These are phyloP conservation scores for Procambarus clarkii DNA, from an alignment of 1,140 invertebrate genomes.

Conservation along the genomic window DNA sequence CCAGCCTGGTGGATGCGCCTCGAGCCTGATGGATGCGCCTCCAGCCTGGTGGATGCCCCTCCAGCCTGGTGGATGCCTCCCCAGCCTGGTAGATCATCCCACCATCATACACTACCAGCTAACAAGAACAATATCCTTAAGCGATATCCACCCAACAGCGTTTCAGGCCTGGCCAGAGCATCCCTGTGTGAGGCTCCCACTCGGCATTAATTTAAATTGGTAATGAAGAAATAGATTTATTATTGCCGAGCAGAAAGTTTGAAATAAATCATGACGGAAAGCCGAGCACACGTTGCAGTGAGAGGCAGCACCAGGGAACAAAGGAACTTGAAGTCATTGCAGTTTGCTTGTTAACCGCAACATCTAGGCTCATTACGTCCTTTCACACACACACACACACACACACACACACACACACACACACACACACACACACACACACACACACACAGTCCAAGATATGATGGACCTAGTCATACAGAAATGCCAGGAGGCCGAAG, in stretches of 20 bases:
- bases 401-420: no score
- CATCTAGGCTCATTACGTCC: neutral
- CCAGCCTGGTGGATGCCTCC: no score
- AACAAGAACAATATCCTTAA: neutral
- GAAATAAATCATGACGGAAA: slow-evolving; percentile 1
- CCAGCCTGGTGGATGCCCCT: no score
- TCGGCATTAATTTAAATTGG: neutral
- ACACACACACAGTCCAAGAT: no score
- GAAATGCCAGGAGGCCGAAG: no score
- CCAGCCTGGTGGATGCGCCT: no score
- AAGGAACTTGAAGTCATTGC: slow-evolving; percentile 2
- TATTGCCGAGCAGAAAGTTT: neutral
- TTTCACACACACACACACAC: neutral
- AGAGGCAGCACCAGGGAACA: neutral
- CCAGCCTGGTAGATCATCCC: neutral
- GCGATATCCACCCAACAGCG: neutral
- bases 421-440: no score
- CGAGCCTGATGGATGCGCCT: no score
- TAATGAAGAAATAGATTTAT: slow-evolving; percentile 4
- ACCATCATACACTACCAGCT: neutral
- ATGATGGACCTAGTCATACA: no score
- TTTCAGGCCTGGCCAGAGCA: neutral
- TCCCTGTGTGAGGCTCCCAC: neutral
- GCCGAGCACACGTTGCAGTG: neutral
- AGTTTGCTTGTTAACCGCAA: neutral